Evolutionary conservation across 2,888 invertebrate genomes (phyloP).

Genomic region (Erynnis tages): DNA sequence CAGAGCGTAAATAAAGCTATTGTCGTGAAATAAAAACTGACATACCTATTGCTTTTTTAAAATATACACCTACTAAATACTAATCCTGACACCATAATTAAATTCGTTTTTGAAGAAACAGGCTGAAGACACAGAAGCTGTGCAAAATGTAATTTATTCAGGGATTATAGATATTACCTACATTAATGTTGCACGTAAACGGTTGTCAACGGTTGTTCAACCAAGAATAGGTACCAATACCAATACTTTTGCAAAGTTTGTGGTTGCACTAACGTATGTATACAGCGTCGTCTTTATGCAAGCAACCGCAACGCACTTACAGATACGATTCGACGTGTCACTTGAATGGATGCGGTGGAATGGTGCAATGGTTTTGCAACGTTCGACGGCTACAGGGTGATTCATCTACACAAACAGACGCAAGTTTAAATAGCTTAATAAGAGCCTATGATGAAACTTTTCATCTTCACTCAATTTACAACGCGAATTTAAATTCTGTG

Average conservation of each 20-base stretch:
- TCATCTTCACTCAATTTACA: too few relatives aligned
- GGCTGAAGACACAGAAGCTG: too few relatives aligned
- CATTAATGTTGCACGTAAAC: too few relatives aligned
- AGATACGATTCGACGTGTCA: slow-evolving; percentile 14
- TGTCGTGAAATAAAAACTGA: neutral
- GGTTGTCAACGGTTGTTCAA: slow-evolving; percentile 5
- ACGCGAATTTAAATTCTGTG: too few relatives aligned
- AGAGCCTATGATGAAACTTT: too few relatives aligned
- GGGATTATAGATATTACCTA: neutral
- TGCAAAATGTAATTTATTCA: too few relatives aligned
- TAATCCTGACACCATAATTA: too few relatives aligned
- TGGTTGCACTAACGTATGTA: slow-evolving; percentile 16
- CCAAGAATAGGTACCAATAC: neutral
- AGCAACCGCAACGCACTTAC: slow-evolving; percentile 17
- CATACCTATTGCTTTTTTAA: neutral
- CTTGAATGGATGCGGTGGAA: slow-evolving; percentile 5
- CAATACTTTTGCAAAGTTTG: slow-evolving; percentile 10
- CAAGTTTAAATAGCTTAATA: too few relatives aligned
- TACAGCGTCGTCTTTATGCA: slow-evolving; percentile 16
- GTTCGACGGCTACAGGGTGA: slow-evolving; percentile 6
- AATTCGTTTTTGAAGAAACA: too few relatives aligned
- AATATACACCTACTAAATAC: too few relatives aligned
- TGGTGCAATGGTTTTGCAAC: slow-evolving; percentile 19
- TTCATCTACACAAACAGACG: slow-evolving; percentile 3
- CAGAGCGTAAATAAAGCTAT: neutral